These are phyloP conservation scores for Meloe dianella DNA, from an alignment of 2,888 invertebrate species.

Conservation along the genomic window DNA sequence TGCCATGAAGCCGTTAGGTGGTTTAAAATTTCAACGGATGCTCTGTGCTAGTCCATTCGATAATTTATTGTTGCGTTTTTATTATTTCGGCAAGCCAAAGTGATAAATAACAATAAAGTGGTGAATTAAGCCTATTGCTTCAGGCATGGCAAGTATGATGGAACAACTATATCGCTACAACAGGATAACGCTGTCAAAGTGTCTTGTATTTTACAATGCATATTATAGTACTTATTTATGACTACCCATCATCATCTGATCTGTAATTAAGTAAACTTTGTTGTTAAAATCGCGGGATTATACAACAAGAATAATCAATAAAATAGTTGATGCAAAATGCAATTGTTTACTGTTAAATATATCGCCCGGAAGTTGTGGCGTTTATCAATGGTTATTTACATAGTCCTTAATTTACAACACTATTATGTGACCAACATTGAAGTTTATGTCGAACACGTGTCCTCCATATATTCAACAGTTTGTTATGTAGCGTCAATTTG, in stretches of 20 bases:
- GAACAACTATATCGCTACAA: neutral
- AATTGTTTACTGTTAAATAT: constrained; percentile 11
- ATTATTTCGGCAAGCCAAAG: neutral
- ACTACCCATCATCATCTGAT: constrained; percentile 50
- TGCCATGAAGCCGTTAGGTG: constrained; percentile 52
- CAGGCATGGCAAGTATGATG: neutral
- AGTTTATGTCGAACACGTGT: constrained; percentile 28
- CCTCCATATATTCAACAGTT: neutral
- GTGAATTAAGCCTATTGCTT: neutral
- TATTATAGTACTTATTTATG: constrained; percentile 52
- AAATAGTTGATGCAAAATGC: neutral
- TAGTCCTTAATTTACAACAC: constrained; percentile 21
- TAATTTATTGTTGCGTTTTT: neutral
- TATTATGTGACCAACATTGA: constrained; percentile 24
- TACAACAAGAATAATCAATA: neutral
- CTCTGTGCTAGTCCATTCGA: neutral
- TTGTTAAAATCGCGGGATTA: constrained; percentile 29
- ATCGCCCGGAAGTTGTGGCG: neutral
- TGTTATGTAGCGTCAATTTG: neutral
- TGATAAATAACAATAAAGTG: constrained; percentile 1
- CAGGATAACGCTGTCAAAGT: neutral
- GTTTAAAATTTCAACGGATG: constrained; percentile 52
- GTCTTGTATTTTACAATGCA: constrained; percentile 21
- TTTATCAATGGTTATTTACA: neutral
- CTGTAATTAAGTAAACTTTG: constrained; percentile 46